phyloP scores from a whole-genome alignment of 2,888 invertebrate genomes.

The Pristionchus maxplancki region DNA sequence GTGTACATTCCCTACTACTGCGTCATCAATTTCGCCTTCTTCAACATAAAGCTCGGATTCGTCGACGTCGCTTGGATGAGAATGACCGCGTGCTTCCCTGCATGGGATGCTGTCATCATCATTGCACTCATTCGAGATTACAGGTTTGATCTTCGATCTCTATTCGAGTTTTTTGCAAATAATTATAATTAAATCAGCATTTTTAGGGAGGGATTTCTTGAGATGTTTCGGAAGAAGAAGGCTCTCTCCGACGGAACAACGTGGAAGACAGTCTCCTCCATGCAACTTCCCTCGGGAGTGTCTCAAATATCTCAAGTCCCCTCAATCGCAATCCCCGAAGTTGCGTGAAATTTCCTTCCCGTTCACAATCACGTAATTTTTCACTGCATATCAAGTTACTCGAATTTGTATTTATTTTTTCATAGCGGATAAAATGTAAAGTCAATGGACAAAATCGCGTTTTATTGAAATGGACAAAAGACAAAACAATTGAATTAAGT shows the following conservation, averaged over 20 bases:
- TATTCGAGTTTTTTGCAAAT: background rate
- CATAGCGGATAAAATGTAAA: too few species aligned
- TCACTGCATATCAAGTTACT: too few species aligned
- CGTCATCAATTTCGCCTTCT: slow-evolving; percentile 25
- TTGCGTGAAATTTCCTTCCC: background rate
- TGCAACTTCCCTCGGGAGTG: background rate
- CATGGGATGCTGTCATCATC: slow-evolving; percentile 17
- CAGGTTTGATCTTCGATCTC: background rate
- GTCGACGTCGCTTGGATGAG: slow-evolving; percentile 2
- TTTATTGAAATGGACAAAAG: too few species aligned
- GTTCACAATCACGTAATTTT: too few species aligned
- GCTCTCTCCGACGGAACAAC: background rate
- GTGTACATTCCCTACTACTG: slow-evolving; percentile 35
- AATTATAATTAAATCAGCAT: too few species aligned
- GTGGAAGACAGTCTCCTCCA: background rate
- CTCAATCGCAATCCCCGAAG: background rate
- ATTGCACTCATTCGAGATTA: background rate
- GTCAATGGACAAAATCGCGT: too few species aligned
- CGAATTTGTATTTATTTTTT: too few species aligned
- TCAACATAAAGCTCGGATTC: background rate
- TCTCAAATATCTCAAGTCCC: background rate
- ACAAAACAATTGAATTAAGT: too few species aligned
- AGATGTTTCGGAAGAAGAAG: too few species aligned
- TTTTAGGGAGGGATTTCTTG: too few species aligned
- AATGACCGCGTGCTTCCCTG: background rate